phyloP scores from a whole-genome alignment of 2,888 invertebrate species.

The Psococerastis gibbosa region DNA sequence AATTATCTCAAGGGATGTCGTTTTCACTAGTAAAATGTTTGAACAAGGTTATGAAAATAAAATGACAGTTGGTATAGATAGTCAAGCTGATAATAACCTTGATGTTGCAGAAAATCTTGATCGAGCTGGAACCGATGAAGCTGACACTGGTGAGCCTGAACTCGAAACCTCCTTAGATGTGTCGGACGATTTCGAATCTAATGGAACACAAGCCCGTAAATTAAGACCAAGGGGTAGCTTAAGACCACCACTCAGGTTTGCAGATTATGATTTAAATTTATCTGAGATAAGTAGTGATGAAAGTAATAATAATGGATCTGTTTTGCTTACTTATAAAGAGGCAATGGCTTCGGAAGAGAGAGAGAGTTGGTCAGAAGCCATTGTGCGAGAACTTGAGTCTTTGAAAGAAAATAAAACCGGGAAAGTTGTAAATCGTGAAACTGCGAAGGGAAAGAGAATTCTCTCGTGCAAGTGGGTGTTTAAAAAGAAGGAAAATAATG shows the following conservation, averaged over 20 bases:
- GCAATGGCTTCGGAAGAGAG: neutral
- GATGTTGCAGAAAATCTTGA: neutral
- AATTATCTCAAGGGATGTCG: slow-evolving; percentile 4
- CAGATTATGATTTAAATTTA: neutral
- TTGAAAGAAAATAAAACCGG: neutral
- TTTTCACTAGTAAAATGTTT: neutral
- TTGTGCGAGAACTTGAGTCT: neutral
- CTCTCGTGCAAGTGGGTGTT: slow-evolving; percentile 6
- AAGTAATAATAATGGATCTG: too few species aligned
- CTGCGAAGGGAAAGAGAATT: neutral
- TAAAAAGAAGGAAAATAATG: neutral
- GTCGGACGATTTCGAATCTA: neutral
- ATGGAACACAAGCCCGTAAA: neutral
- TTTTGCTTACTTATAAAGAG: neutral
- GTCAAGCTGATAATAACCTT: neutral
- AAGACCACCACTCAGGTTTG: neutral
- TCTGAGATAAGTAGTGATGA: too few species aligned
- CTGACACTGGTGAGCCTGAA: neutral
- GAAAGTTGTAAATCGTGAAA: neutral
- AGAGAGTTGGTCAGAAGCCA: neutral
- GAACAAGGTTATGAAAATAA: neutral
- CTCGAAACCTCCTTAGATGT: too few species aligned
- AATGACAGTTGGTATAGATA: neutral
- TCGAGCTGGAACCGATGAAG: too few species aligned
- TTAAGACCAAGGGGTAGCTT: neutral